Evolutionary conservation across 2,113 vertebrate genomes (phyloP), one percentile per base, ranked within the genome.

Genomic region (Arothron firmamentum): DNA sequence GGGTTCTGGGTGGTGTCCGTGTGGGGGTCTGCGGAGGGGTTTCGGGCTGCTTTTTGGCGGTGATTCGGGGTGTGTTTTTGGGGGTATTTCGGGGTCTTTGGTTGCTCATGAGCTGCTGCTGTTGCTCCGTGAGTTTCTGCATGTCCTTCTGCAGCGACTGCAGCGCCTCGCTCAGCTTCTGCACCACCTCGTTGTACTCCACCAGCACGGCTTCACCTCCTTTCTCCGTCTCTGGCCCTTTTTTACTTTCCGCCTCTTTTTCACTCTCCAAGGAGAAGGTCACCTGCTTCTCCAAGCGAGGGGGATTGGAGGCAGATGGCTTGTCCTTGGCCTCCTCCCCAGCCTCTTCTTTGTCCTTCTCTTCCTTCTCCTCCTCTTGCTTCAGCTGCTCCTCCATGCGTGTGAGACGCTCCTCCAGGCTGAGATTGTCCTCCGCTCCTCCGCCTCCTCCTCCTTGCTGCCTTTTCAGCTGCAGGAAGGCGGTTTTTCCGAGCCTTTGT

Each of bases 91-190:
- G 74, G 15, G 88, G 78, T 77, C 88, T 88, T 3, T 92, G 90
- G 19, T 91, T 91, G 47, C 72, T 82, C 85, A 98, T 85, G 0
- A 98, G 89, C 52, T 88, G 87, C 49, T 94, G 90, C 45, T 97
- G 96, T 75, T 97, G 96, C n/a, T 92, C 92, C 0, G 94, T 93
- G 23, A 98, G 85, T 38, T 92, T 90, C 60, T 95, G 92, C 94
- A 98, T 96, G 81, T 98, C 96, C 28, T 82, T 69, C 62, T 96
- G 96, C 17, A 97, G 81, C 0, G 91, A 91, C 71, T 89, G 91
- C 62, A 98, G 69, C 0, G 95, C 93, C 0, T 94, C 90, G 50
- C 92, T 95, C 67, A 97, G 84, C 63, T 94, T 92, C 50, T 91
- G 92, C 59, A 98, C 95, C 0, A 94, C 94, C 1, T 90, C 90